phyloP scores from a whole-genome alignment of 2,888 invertebrate species.

The Pediacus dermestoides region DNA sequence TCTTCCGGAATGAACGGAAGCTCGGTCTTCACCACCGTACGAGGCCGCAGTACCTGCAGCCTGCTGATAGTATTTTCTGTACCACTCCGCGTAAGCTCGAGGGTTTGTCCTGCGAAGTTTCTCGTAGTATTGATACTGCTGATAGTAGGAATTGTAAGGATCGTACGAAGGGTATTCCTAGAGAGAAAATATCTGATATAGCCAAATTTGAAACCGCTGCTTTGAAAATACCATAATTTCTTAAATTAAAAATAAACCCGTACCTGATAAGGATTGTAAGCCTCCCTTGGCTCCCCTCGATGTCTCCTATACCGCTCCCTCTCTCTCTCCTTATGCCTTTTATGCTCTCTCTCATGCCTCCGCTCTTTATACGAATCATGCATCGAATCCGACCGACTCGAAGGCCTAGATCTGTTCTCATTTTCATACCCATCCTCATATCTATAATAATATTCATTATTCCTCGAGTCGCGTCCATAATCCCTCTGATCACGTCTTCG shows the following conservation, averaged over 20 bases:
- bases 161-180: constrained; percentile 47
- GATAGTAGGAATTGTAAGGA: constrained; percentile 59
- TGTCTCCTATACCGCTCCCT: constrained; percentile 40
- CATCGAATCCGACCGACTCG: constrained; percentile 49
- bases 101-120: constrained; percentile 75
- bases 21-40: constrained; percentile 61
- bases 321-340: constrained; percentile 32
- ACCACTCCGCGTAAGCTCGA: constrained; percentile 73
- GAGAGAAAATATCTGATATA: not conserved
- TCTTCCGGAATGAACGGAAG: constrained; percentile 78
- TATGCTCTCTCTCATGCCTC: constrained; percentile 45
- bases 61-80: constrained; percentile 63
- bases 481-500: constrained; percentile 26
- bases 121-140: constrained; percentile 73
- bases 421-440: constrained; percentile 47
- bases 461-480: constrained; percentile 31
- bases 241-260: constrained; percentile 1
- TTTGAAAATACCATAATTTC: constrained; percentile 1
- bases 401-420: constrained; percentile 43
- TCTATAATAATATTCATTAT: constrained; percentile 39
- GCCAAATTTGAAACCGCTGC: not conserved
- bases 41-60: constrained; percentile 33
- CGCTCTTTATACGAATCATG: constrained; percentile 45
- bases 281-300: constrained; percentile 41
- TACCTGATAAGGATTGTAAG: constrained; percentile 46